These are phyloP conservation scores for Nectonema munidae DNA, from an alignment of 2,888 invertebrate species.

Conservation along the genomic window DNA sequence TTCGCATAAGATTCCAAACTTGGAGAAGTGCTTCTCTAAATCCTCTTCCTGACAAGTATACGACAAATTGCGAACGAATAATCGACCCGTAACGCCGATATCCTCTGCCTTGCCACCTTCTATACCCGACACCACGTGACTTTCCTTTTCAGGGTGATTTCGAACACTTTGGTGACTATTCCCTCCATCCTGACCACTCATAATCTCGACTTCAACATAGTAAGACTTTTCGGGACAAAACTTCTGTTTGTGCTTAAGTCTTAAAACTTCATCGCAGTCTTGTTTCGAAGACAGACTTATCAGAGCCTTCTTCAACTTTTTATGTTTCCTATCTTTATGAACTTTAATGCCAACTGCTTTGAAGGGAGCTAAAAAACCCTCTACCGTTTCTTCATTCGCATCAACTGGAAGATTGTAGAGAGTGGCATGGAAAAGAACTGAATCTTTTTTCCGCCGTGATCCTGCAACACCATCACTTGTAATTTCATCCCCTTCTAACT, in stretches of 20 bases:
- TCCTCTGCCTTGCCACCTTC: conserved; percentile 15
- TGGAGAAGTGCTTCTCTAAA: conserved; percentile 42
- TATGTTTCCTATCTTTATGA: conserved; percentile 11
- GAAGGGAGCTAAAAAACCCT: neutral
- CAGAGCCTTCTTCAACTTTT: conserved; percentile 19
- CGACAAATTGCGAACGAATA: conserved; percentile 60
- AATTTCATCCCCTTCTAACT: neutral
- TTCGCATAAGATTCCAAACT: conserved; percentile 42
- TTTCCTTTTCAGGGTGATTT: conserved; percentile 15
- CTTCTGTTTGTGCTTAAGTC: neutral
- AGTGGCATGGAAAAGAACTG: neutral
- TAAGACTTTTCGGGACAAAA: neutral
- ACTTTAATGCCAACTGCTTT: neutral
- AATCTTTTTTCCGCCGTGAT: neutral
- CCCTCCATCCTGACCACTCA: conserved; percentile 17
- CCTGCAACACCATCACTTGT: neutral
- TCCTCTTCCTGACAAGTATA: conserved; percentile 55
- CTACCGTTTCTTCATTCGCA: neutral
- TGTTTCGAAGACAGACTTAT: conserved; percentile 20
- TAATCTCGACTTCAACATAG: conserved; percentile 8
- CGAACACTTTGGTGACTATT: conserved; percentile 18
- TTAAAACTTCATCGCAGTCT: neutral
- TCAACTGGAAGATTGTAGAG: conserved; percentile 2
- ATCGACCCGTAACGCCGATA: conserved; percentile 37
- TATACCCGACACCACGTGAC: conserved; percentile 14